Percentiles rank a stretch among this genome's conserved stretches.
These are phyloP conservation scores for Fragum sueziense DNA, from an alignment of 2,888 invertebrate genomes.

Conservation along the genomic window DNA sequence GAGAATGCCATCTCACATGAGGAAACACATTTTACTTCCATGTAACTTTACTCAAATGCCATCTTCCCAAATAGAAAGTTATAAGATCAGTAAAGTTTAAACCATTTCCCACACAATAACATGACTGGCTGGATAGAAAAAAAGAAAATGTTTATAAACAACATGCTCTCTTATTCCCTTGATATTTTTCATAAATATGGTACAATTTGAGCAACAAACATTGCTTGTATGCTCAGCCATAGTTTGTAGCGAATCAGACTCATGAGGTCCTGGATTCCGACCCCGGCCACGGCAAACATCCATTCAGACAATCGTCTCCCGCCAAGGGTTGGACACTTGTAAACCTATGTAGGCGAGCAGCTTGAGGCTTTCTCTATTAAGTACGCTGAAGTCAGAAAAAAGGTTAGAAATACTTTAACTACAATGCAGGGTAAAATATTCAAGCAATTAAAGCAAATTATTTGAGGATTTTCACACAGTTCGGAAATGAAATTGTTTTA, in stretches of 20 bases:
- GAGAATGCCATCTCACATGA: conserved; percentile 49
- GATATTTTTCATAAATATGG: not conserved
- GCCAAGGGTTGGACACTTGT: not conserved
- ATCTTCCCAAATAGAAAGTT: too few relatives aligned
- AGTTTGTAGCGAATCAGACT: not conserved
- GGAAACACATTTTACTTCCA: conserved; percentile 41
- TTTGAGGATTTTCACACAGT: too few relatives aligned
- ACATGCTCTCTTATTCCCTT: not conserved
- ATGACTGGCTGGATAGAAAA: too few relatives aligned
- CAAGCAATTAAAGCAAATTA: too few relatives aligned
- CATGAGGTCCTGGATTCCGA: not conserved
- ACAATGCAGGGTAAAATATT: not conserved
- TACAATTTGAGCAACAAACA: not conserved
- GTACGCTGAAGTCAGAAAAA: not conserved
- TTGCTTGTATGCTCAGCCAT: not conserved
- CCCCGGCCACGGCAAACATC: not conserved
- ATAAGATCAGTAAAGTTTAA: too few relatives aligned
- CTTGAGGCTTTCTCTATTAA: not conserved
- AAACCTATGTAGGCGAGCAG: not conserved
- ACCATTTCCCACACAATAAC: too few relatives aligned
- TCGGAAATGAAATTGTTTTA: too few relatives aligned
- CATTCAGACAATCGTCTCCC: not conserved
- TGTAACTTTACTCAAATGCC: conserved; percentile 57
- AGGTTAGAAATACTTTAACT: not conserved
- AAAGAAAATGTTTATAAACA: too few relatives aligned